Evolutionary conservation across 2,113 vertebrate species (phyloP), one percentile per base, ranked within the genome.

Genomic region (Xiphias gladius): DNA sequence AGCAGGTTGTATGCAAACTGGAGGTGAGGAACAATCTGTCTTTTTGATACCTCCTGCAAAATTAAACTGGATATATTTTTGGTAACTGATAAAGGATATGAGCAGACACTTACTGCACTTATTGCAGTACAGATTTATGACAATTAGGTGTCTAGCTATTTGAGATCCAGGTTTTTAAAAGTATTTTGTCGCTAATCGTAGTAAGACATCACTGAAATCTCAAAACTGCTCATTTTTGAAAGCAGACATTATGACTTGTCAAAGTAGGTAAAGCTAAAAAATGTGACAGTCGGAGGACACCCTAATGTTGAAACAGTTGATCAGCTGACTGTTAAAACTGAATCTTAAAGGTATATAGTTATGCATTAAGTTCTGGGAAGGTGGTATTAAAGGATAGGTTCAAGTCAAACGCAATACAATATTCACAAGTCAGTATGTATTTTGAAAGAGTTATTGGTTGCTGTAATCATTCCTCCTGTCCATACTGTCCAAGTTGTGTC

Each of bases 1-100:
- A 80, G 43, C 80, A 80, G 39, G 7, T 22, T 66, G 14, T 39
- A 37, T 59, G 24, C 68, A 84, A 83, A 83, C 39, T 61, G 43
- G 14, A 83, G 62, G 54, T 48, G 50, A 55, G 41, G 32, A 68
- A 46, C 62, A 50, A 72, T 73, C 65, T 74, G 79, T 75, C 69
- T 68, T 80, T 66, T 74, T 39, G 37, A 81, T 76, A 63, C 22
- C 52, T 74, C 55, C 32, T 48, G 72, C 41, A 69, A 37, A 76
- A 76, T 6, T 22, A 67, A 76, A 88, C 14, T 12, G 24, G n/a
- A 76, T 50, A 54, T 26, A 13, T 46, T 84, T 57, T 54, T 68
- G n/a, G 10, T 14, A 19, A 50, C 2, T 37, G 2, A 32, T 59
- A 30, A 2, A 59, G 4, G 20, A 57, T 37, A 63, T 32, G 20